Conservation (phyloP, 2,797 vertebrate genomes). For the Acrossocheilus wenchowensis region DNA sequence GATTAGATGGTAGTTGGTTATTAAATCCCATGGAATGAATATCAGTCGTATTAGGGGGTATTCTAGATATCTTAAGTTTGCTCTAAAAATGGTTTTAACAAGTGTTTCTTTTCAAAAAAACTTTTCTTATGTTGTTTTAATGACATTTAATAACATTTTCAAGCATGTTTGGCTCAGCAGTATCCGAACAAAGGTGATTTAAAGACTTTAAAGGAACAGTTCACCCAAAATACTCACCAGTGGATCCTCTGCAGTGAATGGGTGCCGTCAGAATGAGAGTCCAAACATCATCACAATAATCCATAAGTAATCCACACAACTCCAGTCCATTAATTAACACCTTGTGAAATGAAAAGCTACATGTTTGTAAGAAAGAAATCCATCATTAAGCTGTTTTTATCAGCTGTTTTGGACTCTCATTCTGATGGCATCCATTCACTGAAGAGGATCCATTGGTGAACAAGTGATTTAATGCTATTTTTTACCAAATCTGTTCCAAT, state of each 20-base stretch:
- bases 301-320: too few relatives aligned
- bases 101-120: too few relatives aligned
- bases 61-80: neutral
- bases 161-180: neutral
- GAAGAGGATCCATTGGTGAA: neutral
- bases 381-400: too few relatives aligned
- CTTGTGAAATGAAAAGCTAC: neutral
- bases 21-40: neutral
- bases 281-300: neutral
- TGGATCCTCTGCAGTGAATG: too few relatives aligned
- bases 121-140: neutral
- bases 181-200: neutral
- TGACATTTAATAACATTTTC: neutral
- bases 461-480: too few relatives aligned
- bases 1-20: neutral
- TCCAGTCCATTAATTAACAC: neutral
- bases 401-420: too few relatives aligned
- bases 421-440: neutral
- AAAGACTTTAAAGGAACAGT: neutral
- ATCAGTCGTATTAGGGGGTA: neutral
- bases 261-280: too few relatives aligned
- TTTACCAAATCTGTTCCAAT: neutral
- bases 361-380: too few relatives aligned
- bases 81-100: neutral
- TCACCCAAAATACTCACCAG: too few relatives aligned